Conservation (phyloP, 1,140 invertebrate genomes). For the Sinella curviseta region DNA sequence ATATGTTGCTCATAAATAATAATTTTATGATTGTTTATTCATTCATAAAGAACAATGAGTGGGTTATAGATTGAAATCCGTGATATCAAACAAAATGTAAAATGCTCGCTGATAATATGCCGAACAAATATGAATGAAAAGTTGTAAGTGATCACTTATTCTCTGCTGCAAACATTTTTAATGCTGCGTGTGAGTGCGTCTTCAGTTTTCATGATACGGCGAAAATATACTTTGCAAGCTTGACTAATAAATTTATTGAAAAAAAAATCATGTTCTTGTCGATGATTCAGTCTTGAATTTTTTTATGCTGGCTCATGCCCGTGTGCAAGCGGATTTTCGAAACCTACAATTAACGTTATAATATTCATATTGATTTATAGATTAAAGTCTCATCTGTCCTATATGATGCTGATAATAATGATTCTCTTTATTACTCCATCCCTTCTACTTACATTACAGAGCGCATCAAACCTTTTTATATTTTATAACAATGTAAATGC, state of each 20-base stretch:
- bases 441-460: too few species aligned
- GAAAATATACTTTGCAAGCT: background rate
- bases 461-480: too few species aligned
- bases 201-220: too few species aligned
- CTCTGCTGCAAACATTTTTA: too few species aligned
- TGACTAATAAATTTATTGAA: constrained; percentile 2
- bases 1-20: background rate
- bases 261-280: background rate
- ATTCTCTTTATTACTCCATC: too few species aligned
- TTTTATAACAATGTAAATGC: too few species aligned
- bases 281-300: background rate
- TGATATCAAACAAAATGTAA: background rate
- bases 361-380: constrained; percentile 19
- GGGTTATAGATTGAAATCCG: background rate
- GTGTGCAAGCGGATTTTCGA: constrained; percentile 11
- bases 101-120: background rate
- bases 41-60: constrained; percentile 12
- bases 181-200: background rate
- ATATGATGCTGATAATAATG: background rate
- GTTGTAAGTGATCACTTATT: too few species aligned
- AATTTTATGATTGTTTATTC: constrained; percentile 15
- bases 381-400: background rate
- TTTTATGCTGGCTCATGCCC: background rate
- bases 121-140: too few species aligned
- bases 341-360: constrained; percentile 14